A percentile compares a stretch with the other conserved stretches of the same genome.
Evolutionary conservation across 92 coral and sea anemone genomes (phyloP).

Genomic region (Palythoa grandis): DNA sequence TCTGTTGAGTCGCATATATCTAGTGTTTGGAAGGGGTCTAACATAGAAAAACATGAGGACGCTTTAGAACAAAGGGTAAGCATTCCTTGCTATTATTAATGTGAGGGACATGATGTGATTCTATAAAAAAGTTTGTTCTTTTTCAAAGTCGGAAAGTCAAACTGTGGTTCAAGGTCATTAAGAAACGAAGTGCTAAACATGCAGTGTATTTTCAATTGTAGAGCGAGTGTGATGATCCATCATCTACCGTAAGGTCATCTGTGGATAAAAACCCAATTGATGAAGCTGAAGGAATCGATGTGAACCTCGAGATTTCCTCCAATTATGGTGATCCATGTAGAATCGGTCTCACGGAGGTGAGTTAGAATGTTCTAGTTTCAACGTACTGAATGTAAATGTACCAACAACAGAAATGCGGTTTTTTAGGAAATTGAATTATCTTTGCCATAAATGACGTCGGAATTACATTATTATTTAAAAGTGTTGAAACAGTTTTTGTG

Average conservation of each 20-base stretch:
- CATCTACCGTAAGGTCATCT: conserved; percentile 2
- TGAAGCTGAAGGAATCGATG: conserved; percentile 61
- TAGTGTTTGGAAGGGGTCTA: conserved; percentile 9
- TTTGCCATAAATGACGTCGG: no score
- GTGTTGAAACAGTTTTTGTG: neutral
- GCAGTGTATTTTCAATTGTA: neutral
- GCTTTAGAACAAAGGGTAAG: conserved; percentile 7
- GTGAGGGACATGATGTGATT: no score
- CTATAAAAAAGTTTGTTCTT: neutral
- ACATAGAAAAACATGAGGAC: neutral
- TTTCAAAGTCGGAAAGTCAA: no score
- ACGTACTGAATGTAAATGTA: no score
- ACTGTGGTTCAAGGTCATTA: no score
- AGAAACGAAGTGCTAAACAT: no score
- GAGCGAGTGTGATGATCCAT: conserved; percentile 23
- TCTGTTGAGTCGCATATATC: conserved; percentile 35
- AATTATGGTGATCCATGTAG: conserved; percentile 93
- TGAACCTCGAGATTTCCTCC: conserved; percentile 80
- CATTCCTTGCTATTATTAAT: neutral
- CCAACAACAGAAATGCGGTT: no score
- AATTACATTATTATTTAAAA: no score
- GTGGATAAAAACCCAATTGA: conserved; percentile 20
- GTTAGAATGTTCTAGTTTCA: neutral
- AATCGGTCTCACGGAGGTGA: conserved; percentile 90
- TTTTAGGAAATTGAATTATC: no score